A percentile compares a stretch with the other conserved stretches of the same genome.
phyloP scores from a whole-genome alignment of 2,113 vertebrate species.

The Mastomys natalensis region DNA sequence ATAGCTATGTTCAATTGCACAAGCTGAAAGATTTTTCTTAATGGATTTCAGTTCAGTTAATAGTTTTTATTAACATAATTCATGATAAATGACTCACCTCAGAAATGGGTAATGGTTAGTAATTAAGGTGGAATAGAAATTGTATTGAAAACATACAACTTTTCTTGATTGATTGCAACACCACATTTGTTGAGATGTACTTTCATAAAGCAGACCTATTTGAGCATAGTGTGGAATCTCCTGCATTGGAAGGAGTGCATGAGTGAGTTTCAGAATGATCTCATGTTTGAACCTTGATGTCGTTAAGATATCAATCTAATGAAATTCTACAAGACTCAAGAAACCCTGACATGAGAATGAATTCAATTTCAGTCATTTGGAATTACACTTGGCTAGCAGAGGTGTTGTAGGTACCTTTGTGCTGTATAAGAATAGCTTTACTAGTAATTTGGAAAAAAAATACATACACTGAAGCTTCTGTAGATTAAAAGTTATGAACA shows the following conservation, averaged over 20 bases:
- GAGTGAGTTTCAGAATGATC: neutral
- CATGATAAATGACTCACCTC: neutral
- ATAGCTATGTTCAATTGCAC: neutral
- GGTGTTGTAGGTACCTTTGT: neutral
- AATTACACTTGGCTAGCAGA: neutral
- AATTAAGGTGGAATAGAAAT: neutral
- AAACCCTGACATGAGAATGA: neutral
- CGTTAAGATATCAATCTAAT: neutral
- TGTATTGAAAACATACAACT: neutral
- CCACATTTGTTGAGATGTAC: neutral
- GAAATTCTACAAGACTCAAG: neutral
- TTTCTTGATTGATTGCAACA: neutral
- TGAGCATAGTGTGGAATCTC: neutral
- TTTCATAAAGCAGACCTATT: neutral
- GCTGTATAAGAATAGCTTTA: neutral
- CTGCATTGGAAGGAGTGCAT: accelerated
- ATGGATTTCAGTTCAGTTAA: neutral
- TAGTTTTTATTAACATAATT: conserved; percentile 38
- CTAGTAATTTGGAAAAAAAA: neutral
- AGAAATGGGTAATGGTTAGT: neutral
- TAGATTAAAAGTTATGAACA: neutral
- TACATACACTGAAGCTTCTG: neutral
- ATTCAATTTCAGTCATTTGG: neutral
- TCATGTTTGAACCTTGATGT: neutral
- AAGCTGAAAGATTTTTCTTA: neutral